Evolutionary conservation across 2,113 vertebrate species (phyloP).

Genomic region (Eudorcas thomsonii): DNA sequence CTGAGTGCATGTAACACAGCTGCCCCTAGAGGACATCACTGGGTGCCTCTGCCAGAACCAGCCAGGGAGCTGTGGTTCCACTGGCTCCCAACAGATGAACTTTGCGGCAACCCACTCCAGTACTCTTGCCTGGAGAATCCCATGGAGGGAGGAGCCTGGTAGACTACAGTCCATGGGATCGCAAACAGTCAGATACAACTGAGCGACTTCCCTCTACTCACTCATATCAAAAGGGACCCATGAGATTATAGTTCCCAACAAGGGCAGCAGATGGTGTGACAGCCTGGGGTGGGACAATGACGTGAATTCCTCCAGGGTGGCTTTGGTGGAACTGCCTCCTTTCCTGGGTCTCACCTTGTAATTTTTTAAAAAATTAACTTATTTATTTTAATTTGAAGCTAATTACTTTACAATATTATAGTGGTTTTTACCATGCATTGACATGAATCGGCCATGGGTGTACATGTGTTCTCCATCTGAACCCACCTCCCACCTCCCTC

Average conservation of each 20-base stretch:
- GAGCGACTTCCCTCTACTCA: not conserved
- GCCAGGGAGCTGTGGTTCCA: accelerated
- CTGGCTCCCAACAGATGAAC: not conserved
- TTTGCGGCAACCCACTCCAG: no score
- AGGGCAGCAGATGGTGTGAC: not conserved
- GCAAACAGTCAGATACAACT: no score
- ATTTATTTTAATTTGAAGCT: not conserved
- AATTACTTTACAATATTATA: not conserved
- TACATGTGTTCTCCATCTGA: not conserved
- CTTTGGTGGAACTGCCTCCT: not conserved
- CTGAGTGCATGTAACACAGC: not conserved
- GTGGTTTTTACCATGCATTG: not conserved
- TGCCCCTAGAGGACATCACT: not conserved
- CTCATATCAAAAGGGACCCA: not conserved
- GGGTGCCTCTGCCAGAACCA: not conserved
- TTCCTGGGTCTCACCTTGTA: not conserved
- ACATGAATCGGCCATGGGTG: not conserved
- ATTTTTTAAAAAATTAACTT: not conserved
- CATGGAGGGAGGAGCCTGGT: no score
- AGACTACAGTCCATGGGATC: no score
- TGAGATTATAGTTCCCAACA: not conserved
- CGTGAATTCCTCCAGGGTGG: not conserved
- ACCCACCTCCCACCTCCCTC: not conserved
- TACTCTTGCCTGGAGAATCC: no score
- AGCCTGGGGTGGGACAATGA: no score